Evolutionary conservation across 2,888 invertebrate species (phyloP).

Genomic region (Ophioninae sp.): DNA sequence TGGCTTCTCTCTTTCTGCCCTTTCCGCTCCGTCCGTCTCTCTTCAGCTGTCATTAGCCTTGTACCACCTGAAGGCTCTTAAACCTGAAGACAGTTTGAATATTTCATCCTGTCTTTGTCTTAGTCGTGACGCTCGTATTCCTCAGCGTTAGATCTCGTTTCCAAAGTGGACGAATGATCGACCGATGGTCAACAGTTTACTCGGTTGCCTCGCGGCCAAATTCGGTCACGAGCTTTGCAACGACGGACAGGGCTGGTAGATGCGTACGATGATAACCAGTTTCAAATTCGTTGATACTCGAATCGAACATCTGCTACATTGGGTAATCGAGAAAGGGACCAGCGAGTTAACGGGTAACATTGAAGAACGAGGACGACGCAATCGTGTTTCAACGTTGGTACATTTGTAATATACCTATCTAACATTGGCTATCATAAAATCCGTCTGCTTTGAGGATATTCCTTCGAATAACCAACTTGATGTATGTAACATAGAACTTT

Average conservation of each 20-base stretch:
- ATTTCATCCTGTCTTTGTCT: constrained; percentile 35
- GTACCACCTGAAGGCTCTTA: constrained; percentile 42
- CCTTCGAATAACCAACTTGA: neutral
- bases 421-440: neutral
- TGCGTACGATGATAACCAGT: constrained; percentile 44
- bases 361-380: constrained; percentile 54
- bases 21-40: neutral
- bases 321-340: constrained; percentile 13
- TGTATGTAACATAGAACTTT: constrained; percentile 19
- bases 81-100: constrained; percentile 43
- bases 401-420: neutral
- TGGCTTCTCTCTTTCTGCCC: neutral
- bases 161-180: constrained; percentile 63
- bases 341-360: constrained; percentile 6
- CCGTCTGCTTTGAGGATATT: neutral
- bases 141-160: constrained; percentile 49
- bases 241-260: constrained; percentile 35
- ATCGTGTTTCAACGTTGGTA: constrained; percentile 63
- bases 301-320: constrained; percentile 65
- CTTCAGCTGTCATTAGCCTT: constrained; percentile 49
- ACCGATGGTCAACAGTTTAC: constrained; percentile 66
- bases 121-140: neutral
- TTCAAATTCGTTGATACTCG: constrained; percentile 46
- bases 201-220: constrained; percentile 59
- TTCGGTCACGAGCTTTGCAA: constrained; percentile 51